Evolutionary conservation across 2,888 invertebrate genomes (phyloP).

Genomic region (Eupsilia transversa): DNA sequence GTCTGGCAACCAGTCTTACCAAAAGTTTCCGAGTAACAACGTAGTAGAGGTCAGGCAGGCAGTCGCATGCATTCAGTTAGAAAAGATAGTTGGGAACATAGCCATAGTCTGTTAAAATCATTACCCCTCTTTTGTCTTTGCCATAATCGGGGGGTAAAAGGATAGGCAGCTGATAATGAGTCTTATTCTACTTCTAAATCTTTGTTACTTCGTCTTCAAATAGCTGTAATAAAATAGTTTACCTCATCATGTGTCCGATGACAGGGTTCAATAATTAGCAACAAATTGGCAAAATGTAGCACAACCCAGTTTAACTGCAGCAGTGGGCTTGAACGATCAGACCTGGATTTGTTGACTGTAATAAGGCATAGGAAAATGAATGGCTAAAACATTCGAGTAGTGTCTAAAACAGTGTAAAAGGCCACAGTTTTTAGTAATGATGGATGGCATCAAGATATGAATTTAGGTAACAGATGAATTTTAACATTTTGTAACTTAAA

Average conservation of each 20-base stretch:
- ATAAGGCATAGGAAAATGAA: not conserved
- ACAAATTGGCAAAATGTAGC: constrained; percentile 78
- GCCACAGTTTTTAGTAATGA: not conserved
- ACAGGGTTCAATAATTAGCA: constrained; percentile 86
- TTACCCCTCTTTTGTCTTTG: too few relatives aligned
- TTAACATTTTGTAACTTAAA: not conserved
- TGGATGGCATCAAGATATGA: too few relatives aligned
- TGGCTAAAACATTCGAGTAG: not conserved
- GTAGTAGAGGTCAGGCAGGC: not conserved
- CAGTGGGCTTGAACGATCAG: constrained; percentile 61
- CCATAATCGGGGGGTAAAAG: too few relatives aligned
- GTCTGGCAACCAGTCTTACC: not conserved
- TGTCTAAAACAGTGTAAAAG: not conserved
- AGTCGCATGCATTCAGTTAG: not conserved
- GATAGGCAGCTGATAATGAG: not conserved
- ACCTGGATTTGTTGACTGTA: constrained; percentile 44
- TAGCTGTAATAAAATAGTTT: constrained; percentile 11
- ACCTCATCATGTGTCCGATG: constrained; percentile 82
- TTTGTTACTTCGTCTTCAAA: not conserved
- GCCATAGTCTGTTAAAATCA: not conserved
- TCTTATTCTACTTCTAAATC: not conserved
- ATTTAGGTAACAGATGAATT: not conserved
- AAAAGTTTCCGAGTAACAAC: not conserved
- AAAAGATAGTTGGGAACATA: not conserved
- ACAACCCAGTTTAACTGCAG: constrained; percentile 82